Evolutionary conservation across 1,140 invertebrate species (phyloP).

Genomic region (Eupristina koningsbergeri): DNA sequence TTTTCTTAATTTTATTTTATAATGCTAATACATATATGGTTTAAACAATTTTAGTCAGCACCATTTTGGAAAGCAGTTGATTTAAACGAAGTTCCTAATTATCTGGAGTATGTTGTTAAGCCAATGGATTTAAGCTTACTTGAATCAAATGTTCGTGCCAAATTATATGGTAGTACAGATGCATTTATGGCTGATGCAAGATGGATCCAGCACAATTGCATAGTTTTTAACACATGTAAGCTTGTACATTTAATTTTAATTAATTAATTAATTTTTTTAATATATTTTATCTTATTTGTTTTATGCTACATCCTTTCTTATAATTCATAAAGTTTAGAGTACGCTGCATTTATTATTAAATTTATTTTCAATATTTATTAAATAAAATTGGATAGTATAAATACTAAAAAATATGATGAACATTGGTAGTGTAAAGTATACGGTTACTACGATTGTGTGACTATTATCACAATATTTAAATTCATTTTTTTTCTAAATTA

Average conservation of each 20-base stretch:
- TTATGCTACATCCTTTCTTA: neutral
- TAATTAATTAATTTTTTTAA: neutral
- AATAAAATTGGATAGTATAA: neutral
- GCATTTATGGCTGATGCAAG: constrained; percentile 91
- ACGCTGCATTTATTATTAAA: neutral
- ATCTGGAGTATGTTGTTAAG: constrained; percentile 85
- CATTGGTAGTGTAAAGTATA: no score
- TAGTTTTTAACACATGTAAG: constrained; percentile 90
- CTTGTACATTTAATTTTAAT: constrained; percentile 50
- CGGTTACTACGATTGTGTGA: no score
- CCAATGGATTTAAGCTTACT: constrained; percentile 88
- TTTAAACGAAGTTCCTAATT: constrained; percentile 79
- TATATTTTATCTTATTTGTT: neutral
- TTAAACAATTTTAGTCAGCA: constrained; percentile 73
- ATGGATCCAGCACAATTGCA: constrained; percentile 94
- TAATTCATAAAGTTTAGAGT: neutral
- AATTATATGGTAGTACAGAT: constrained; percentile 90
- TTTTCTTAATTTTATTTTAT: no score
- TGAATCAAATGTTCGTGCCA: constrained; percentile 83
- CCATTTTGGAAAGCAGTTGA: constrained; percentile 86
- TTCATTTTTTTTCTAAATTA: no score
- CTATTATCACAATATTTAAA: no score
- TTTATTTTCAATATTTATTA: neutral
- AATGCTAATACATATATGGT: constrained; percentile 16
- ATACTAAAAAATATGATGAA: neutral